Evolutionary conservation across 2,888 invertebrate genomes (phyloP).

Genomic region (Troglohyphantes excavatus): DNA sequence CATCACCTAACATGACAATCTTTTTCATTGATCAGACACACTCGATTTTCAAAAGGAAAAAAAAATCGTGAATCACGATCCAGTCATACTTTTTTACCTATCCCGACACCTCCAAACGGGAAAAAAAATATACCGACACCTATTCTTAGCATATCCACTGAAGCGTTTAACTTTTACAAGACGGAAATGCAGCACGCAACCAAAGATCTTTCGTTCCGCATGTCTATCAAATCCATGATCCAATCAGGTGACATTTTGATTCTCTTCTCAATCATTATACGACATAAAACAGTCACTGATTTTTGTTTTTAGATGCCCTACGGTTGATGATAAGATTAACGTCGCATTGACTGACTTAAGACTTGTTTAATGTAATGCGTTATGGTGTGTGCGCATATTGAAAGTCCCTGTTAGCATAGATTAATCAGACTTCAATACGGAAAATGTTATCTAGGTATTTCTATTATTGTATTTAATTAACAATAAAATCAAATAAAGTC

Average conservation of each 20-base stretch:
- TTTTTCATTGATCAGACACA: too few relatives aligned
- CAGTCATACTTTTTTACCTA: too few relatives aligned
- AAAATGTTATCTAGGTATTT: not conserved
- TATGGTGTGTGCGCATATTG: not conserved
- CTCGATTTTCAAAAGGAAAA: too few relatives aligned
- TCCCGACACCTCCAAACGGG: not conserved
- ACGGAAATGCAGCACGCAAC: constrained; percentile 24
- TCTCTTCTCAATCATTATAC: not conserved
- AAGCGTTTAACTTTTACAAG: constrained; percentile 22
- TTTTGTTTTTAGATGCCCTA: not conserved
- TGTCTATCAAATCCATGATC: not conserved
- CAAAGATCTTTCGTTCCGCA: not conserved
- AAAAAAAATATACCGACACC: constrained; percentile 11
- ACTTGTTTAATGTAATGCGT: not conserved
- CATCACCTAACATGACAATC: too few relatives aligned
- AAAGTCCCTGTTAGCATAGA: not conserved
- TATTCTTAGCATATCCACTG: constrained; percentile 21
- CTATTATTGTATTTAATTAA: too few relatives aligned
- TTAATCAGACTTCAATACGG: not conserved
- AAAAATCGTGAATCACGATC: too few relatives aligned
- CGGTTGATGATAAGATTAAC: not conserved
- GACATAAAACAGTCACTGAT: not conserved
- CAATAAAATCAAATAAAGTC: too few relatives aligned
- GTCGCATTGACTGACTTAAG: not conserved
- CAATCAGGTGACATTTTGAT: not conserved